Evolutionary conservation across 2,888 invertebrate species (phyloP).

Genomic region (Uropetala carovei): DNA sequence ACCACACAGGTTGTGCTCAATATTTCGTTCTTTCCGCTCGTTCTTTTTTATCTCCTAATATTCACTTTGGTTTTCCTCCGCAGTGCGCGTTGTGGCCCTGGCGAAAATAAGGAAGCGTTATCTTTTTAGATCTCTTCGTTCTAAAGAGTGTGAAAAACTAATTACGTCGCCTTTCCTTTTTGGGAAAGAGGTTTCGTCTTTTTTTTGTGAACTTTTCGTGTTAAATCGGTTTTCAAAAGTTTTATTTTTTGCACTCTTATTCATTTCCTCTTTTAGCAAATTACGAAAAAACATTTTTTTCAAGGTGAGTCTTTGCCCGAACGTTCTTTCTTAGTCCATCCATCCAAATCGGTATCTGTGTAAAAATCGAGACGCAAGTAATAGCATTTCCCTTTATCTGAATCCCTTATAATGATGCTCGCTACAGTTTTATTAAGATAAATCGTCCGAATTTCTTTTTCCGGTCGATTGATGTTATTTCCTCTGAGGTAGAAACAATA

Average conservation of each 20-base stretch:
- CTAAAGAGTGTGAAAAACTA: background rate
- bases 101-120: background rate
- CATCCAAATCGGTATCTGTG: too few species aligned
- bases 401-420: too few species aligned
- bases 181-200: background rate
- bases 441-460: too few species aligned
- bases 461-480: too few species aligned
- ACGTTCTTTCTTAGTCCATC: too few species aligned
- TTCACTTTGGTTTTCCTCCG: background rate
- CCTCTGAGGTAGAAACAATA: too few species aligned
- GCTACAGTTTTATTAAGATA: too few species aligned
- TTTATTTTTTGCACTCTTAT: background rate
- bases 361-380: too few species aligned
- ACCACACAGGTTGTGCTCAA: background rate
- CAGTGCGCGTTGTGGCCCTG: background rate
- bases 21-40: background rate
- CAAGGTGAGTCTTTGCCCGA: too few species aligned
- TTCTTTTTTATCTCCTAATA: slow-evolving; percentile 8
- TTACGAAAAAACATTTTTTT: too few species aligned
- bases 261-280: too few species aligned
- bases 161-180: background rate
- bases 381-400: too few species aligned
- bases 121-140: background rate
- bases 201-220: background rate
- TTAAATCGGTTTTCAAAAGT: slow-evolving; percentile 17